Percentiles rank a stretch among this genome's conserved stretches.
Evolutionary conservation across 2,797 vertebrate genomes (phyloP).

Genomic region (Tolypeutes matacus): DNA sequence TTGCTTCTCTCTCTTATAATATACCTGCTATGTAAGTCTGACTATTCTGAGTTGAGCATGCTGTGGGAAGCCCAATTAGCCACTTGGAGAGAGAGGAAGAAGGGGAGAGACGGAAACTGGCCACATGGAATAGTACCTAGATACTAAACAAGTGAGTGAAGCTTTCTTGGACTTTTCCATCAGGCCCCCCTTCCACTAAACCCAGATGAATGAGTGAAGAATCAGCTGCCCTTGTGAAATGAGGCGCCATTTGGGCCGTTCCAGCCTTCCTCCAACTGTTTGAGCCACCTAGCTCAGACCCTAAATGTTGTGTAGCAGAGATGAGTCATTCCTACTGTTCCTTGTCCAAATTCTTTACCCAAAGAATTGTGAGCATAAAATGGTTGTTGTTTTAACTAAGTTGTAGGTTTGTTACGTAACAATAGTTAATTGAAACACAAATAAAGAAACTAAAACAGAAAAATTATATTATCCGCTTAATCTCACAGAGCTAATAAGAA

Average conservation of each 20-base stretch:
- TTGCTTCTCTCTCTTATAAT: background rate
- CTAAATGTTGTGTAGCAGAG: background rate
- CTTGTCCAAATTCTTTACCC: background rate
- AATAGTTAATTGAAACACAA: constrained; percentile 6
- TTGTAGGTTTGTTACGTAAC: constrained; percentile 24
- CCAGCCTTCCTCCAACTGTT: background rate
- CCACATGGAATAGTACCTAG: background rate
- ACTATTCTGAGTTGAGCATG: background rate
- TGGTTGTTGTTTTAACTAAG: background rate
- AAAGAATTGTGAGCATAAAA: background rate
- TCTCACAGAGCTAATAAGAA: background rate
- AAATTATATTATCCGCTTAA: constrained; percentile 3
- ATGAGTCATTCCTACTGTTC: background rate
- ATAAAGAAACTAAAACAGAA: constrained; percentile 10
- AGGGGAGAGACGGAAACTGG: background rate
- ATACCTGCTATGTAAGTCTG: background rate
- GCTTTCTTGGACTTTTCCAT: constrained; percentile 21
- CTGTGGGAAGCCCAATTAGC: background rate
- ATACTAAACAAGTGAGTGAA: background rate
- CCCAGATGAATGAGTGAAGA: background rate
- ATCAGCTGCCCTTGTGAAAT: background rate
- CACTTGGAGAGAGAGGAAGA: background rate
- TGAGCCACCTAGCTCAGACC: background rate
- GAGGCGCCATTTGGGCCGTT: background rate
- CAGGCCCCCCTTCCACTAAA: background rate